A percentile compares a stretch with the other conserved stretches of the same genome.
These are phyloP conservation scores for Agrenia bidenticulata DNA, from an alignment of 2,888 invertebrate genomes.

Conservation along the genomic window DNA sequence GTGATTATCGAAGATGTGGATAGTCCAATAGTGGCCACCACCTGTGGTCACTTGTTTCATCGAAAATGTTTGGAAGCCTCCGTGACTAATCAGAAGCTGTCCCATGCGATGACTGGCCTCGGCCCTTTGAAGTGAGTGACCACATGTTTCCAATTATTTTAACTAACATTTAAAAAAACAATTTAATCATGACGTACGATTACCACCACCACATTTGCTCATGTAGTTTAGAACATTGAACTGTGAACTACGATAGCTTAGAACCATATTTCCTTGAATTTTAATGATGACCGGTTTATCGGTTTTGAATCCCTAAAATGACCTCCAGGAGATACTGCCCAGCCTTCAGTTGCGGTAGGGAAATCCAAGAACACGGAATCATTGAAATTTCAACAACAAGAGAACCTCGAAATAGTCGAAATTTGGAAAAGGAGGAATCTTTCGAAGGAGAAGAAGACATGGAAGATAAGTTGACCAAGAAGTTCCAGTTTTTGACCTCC, in stretches of 20 bases:
- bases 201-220: too few species aligned
- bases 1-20: conserved; percentile 8
- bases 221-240: too few species aligned
- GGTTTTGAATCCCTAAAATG: too few species aligned
- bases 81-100: conserved; percentile 37
- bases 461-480: conserved; percentile 27
- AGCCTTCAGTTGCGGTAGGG: conserved; percentile 23
- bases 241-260: too few species aligned
- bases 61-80: conserved; percentile 39
- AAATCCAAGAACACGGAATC: conserved; percentile 24
- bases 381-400: conserved; percentile 14
- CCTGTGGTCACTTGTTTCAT: conserved; percentile 43
- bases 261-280: too few species aligned
- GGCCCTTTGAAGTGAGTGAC: conserved; percentile 34
- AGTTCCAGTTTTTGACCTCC: conserved; percentile 24
- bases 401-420: conserved; percentile 1
- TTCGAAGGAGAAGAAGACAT: conserved; percentile 4
- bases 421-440: conserved; percentile 4
- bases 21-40: conserved; percentile 21
- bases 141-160: not conserved
- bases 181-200: too few species aligned
- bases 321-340: conserved; percentile 35
- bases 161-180: not conserved
- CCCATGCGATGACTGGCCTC: conserved; percentile 31
- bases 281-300: too few species aligned